These are phyloP conservation scores for Aphis craccivora DNA, from an alignment of 1,140 invertebrate species.

Conservation along the genomic window DNA sequence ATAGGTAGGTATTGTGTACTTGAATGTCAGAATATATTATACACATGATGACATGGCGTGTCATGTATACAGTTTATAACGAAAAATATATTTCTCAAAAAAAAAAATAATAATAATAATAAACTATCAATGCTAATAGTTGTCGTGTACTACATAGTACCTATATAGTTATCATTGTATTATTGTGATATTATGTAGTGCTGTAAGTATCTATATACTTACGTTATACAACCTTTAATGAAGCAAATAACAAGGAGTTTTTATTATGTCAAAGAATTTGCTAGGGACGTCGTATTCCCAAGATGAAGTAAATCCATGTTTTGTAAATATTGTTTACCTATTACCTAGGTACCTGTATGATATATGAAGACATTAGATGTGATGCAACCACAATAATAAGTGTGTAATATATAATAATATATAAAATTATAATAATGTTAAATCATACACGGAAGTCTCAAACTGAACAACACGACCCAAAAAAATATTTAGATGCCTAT, in stretches of 20 bases:
- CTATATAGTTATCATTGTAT: neutral
- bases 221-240: neutral
- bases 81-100: neutral
- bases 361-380: neutral
- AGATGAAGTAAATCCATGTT: neutral
- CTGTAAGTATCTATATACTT: neutral
- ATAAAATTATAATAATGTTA: constrained; percentile 7
- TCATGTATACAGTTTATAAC: neutral
- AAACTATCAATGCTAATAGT: neutral
- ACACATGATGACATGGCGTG: neutral
- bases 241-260: neutral
- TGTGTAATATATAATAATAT: neutral
- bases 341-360: neutral
- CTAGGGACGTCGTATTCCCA: neutral
- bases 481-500: neutral
- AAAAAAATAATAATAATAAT: neutral
- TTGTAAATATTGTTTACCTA: neutral
- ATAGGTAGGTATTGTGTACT: neutral
- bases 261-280: neutral
- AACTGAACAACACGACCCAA: neutral
- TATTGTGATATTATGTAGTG: neutral
- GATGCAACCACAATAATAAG: neutral
- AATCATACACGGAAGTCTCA: constrained; percentile 7
- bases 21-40: neutral
- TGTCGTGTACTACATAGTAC: neutral